Conservation (phyloP, 2,888 invertebrate genomes). For the Hydrotaea diabolus region DNA sequence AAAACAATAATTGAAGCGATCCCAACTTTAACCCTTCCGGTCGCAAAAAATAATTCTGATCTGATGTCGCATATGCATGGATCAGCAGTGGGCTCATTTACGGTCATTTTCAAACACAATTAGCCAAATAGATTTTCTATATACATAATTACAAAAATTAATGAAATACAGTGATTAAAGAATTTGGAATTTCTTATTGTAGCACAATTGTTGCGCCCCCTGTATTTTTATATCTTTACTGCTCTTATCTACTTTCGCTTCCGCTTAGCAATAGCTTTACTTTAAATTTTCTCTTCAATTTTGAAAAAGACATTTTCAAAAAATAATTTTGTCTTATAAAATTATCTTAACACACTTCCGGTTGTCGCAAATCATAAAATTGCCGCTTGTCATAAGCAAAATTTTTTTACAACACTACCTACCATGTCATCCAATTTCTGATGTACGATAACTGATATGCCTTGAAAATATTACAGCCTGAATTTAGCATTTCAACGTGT, state of each 20-base stretch:
- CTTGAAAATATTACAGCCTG: slow-evolving; percentile 54
- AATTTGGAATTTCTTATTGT: too few relatives aligned
- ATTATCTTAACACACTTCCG: slow-evolving; percentile 58
- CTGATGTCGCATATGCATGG: too few relatives aligned
- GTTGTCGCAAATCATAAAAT: slow-evolving; percentile 63
- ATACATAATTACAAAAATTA: too few relatives aligned
- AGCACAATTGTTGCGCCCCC: too few relatives aligned
- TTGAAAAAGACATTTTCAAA: background rate
- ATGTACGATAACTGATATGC: slow-evolving; percentile 48
- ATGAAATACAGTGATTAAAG: too few relatives aligned
- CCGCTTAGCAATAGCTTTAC: background rate
- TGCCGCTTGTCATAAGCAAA: slow-evolving; percentile 64
- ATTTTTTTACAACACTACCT: slow-evolving; percentile 43
- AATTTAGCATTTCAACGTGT: slow-evolving; percentile 50
- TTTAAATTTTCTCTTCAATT: background rate
- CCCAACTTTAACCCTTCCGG: too few relatives aligned
- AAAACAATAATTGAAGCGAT: too few relatives aligned
- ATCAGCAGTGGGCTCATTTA: too few relatives aligned
- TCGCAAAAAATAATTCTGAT: too few relatives aligned
- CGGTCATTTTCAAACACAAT: too few relatives aligned
- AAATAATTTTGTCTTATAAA: background rate
- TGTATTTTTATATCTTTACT: too few relatives aligned
- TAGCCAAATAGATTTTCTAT: too few relatives aligned
- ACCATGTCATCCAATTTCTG: slow-evolving; percentile 58
- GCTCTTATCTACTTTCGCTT: background rate